Conservation (phyloP, 2,797 vertebrate genomes). For the Anguilla marmorata region DNA sequence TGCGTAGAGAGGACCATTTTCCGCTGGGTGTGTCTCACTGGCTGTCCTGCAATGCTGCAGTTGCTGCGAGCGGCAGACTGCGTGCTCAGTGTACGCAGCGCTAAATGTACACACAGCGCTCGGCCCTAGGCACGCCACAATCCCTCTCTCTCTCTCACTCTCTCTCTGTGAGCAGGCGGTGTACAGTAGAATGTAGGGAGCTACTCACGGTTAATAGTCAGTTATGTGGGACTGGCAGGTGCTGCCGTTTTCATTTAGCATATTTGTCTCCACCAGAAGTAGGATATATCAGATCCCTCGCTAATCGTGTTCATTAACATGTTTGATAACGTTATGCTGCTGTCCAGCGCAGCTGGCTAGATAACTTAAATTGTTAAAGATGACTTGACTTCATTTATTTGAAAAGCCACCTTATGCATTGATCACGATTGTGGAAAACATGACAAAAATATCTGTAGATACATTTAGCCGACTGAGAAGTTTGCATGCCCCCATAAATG, state of each 20-base stretch:
- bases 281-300: not conserved
- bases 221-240: not conserved
- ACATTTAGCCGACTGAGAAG: not conserved
- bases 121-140: slow-evolving; percentile 42
- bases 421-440: not conserved
- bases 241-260: not conserved
- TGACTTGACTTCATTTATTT: not conserved
- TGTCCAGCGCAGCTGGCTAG: not conserved
- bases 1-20: slow-evolving; percentile 62
- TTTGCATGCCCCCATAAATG: not conserved
- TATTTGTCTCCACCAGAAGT: not conserved
- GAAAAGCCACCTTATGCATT: not conserved
- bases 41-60: slow-evolving; percentile 49
- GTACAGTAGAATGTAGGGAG: slow-evolving; percentile 29
- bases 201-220: not conserved
- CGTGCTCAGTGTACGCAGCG: slow-evolving; percentile 58
- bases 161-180: slow-evolving; percentile 35
- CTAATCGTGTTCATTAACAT: not conserved
- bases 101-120: slow-evolving; percentile 41
- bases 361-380: not conserved
- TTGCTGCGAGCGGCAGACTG: slow-evolving; percentile 49
- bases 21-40: slow-evolving; percentile 65
- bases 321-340: not conserved
- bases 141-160: slow-evolving; percentile 25
- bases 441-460: not conserved